A percentile compares a stretch with the other conserved stretches of the same genome.
These are phyloP conservation scores for Lathamus discolor DNA, from an alignment of 2,113 vertebrate species.

Conservation along the genomic window DNA sequence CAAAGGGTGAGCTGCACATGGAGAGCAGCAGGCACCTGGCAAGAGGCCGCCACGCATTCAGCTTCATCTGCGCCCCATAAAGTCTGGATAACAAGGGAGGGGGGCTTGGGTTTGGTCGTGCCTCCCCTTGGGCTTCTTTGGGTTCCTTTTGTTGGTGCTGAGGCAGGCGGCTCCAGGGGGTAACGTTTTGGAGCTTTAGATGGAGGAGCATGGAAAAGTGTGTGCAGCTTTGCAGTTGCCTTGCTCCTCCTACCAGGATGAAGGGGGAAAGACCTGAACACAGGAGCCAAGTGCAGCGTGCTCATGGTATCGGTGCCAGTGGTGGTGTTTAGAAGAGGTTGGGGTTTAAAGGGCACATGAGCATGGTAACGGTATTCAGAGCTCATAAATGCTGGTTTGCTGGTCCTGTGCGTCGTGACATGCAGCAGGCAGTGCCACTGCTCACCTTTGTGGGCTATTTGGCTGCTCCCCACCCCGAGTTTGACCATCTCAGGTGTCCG, in stretches of 20 bases:
- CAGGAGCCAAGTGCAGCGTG: fast-evolving
- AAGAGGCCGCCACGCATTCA: not conserved
- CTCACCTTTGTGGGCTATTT: fast-evolving
- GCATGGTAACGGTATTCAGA: fast-evolving
- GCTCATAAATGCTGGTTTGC: fast-evolving
- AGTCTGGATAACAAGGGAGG: not conserved
- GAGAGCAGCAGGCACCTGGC: constrained; percentile 49
- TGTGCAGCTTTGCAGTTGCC: not conserved
- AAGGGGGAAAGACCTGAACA: not conserved
- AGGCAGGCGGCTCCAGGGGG: not conserved
- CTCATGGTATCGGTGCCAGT: fast-evolving
- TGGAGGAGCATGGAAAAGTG: not conserved
- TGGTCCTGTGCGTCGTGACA: not conserved
- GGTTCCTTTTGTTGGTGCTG: not conserved
- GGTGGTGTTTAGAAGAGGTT: not conserved
- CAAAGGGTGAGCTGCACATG: constrained; percentile 55
- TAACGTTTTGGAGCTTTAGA: not conserved
- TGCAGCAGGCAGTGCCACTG: not conserved
- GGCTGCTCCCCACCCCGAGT: not conserved
- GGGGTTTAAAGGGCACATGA: not conserved
- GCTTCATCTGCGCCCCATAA: not conserved
- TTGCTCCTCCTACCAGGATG: fast-evolving
- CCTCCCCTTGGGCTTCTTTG: not conserved
- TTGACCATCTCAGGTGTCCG: not conserved
- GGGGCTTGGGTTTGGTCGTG: not conserved